Evolutionary conservation across 2,888 invertebrate species (phyloP).

Genomic region (Erpobdella octoculata): DNA sequence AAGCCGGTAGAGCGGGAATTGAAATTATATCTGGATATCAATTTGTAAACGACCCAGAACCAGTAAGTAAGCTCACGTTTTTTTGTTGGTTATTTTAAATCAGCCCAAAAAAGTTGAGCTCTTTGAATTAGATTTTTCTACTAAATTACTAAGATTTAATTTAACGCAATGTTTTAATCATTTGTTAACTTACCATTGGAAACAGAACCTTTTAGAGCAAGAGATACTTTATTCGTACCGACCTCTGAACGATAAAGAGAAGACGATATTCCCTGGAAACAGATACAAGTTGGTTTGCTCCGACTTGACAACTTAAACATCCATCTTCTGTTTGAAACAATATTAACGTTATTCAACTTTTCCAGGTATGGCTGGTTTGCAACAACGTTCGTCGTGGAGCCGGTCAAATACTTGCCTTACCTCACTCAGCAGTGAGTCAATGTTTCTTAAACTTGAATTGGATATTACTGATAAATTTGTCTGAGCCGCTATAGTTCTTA

Average conservation of each 20-base stretch:
- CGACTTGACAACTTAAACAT: neutral
- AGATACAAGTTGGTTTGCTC: slow-evolving; percentile 23
- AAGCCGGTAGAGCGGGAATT: slow-evolving; percentile 30
- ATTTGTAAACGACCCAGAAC: slow-evolving; percentile 20
- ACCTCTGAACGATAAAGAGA: slow-evolving; percentile 20
- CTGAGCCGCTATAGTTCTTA: too few species aligned
- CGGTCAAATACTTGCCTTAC: slow-evolving; percentile 27
- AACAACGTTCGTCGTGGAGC: slow-evolving; percentile 32
- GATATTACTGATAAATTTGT: neutral
- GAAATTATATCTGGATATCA: slow-evolving; percentile 32
- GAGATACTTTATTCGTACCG: slow-evolving; percentile 26
- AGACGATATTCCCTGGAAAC: slow-evolving; percentile 31
- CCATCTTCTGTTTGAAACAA: neutral
- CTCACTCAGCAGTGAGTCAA: slow-evolving; percentile 32
- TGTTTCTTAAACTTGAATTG: neutral
- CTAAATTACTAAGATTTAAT: too few species aligned
- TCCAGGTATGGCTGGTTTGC: slow-evolving; percentile 33
- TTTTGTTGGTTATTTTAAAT: too few species aligned
- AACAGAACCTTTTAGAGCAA: slow-evolving; percentile 29
- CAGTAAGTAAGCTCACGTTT: too few species aligned
- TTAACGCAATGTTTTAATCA: neutral
- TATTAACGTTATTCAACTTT: neutral
- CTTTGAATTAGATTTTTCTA: too few species aligned
- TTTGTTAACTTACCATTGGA: neutral
- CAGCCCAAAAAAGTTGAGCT: too few species aligned